These are phyloP conservation scores for Caenorhabditis latens DNA, from an alignment of 1,140 invertebrate genomes.

Conservation along the genomic window DNA sequence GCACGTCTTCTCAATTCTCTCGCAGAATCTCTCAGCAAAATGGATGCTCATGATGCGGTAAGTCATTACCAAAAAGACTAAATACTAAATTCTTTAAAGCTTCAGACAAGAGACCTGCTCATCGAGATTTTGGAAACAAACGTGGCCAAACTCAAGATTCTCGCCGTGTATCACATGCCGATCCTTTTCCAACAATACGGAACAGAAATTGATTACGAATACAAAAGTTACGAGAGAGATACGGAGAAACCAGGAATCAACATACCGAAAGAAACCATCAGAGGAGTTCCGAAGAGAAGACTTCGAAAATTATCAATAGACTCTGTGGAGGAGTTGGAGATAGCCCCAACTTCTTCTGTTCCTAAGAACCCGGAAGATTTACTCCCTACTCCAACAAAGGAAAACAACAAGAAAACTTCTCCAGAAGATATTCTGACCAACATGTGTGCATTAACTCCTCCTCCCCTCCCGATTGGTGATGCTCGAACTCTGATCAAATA, in stretches of 20 bases:
- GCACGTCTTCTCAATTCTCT: conserved; percentile 55
- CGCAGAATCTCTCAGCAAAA: conserved; percentile 44
- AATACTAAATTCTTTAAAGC: background rate
- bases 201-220: conserved; percentile 45
- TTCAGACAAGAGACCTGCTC: conserved; percentile 49
- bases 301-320: conserved; percentile 23
- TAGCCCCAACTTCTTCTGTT: background rate
- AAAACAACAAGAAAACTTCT: conserved; percentile 19
- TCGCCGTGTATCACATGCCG: conserved; percentile 59
- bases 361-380: too few relatives aligned
- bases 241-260: background rate
- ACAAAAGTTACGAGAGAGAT: conserved; percentile 42
- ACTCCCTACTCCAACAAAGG: conserved; percentile 20
- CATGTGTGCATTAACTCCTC: background rate
- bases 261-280: background rate
- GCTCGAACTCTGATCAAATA: conserved; percentile 57
- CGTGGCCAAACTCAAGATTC: conserved; percentile 25
- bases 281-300: conserved; percentile 29
- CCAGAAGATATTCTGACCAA: conserved; percentile 17
- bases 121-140: conserved; percentile 43
- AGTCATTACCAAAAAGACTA: background rate
- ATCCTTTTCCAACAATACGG: conserved; percentile 47
- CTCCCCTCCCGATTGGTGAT: background rate
- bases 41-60: conserved; percentile 41
- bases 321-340: conserved; percentile 39